phyloP scores from a whole-genome alignment of 2,888 invertebrate genomes.

The Choristoneura rosaceana region DNA sequence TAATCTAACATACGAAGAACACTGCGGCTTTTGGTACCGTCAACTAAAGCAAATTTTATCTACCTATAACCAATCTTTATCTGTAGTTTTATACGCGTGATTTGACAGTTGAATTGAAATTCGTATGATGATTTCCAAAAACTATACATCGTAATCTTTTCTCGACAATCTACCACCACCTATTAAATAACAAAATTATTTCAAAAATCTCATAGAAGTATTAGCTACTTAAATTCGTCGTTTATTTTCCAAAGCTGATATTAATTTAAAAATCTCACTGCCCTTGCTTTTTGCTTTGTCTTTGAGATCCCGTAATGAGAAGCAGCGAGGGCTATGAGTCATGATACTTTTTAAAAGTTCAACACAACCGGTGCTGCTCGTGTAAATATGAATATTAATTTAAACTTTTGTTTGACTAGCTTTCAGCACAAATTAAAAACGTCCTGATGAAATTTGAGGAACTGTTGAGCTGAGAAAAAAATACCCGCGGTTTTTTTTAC shows the following conservation, averaged over 20 bases:
- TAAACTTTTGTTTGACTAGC: neutral
- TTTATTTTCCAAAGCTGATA: slow-evolving; percentile 2
- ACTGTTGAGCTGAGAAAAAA: neutral
- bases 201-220: no score
- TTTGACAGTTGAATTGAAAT: no score
- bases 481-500: no score
- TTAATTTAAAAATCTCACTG: slow-evolving; percentile 24
- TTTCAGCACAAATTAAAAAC: neutral
- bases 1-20: neutral
- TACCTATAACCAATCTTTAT: no score
- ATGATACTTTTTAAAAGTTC: neutral
- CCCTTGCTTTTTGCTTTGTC: slow-evolving; percentile 15
- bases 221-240: no score
- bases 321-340: slow-evolving; percentile 7
- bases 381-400: neutral
- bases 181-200: no score
- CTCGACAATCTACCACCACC: no score
- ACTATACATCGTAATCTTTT: no score
- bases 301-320: slow-evolving; percentile 29
- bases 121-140: no score
- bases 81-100: no score
- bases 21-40: neutral
- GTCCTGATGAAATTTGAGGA: neutral
- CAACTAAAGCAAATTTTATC: neutral
- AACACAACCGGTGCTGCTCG: slow-evolving; percentile 2